Evolutionary conservation across 2,113 vertebrate genomes (phyloP).

Genomic region (Gulo gulo): DNA sequence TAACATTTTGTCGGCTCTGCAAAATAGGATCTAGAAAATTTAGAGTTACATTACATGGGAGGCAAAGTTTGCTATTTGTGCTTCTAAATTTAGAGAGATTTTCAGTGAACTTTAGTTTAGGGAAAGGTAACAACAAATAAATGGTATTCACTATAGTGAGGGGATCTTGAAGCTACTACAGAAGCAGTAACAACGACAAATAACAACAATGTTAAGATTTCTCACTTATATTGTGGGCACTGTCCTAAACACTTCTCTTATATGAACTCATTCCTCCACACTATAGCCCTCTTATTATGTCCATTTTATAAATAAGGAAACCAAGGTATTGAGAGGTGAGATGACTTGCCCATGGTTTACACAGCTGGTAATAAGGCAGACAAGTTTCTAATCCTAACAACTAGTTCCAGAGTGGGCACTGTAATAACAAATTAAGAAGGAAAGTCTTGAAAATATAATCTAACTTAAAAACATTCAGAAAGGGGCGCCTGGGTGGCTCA

Average conservation of each 20-base stretch:
- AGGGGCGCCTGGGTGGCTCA: too few relatives aligned
- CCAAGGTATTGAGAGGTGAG: not conserved
- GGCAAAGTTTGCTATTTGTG: not conserved
- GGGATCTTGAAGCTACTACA: not conserved
- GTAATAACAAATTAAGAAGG: not conserved
- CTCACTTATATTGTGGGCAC: not conserved
- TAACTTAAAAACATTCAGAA: not conserved
- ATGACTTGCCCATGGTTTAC: not conserved
- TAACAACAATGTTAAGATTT: not conserved
- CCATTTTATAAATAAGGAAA: constrained; percentile 15
- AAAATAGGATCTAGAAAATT: not conserved
- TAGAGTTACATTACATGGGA: not conserved
- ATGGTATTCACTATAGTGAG: not conserved
- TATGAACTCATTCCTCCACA: not conserved
- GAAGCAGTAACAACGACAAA: not conserved
- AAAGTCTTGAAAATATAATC: not conserved
- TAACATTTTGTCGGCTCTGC: not conserved
- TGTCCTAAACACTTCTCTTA: not conserved
- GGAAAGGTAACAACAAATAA: not conserved
- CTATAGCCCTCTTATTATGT: not conserved
- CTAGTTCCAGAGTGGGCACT: not conserved
- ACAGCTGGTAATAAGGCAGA: not conserved
- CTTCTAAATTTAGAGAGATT: not conserved
- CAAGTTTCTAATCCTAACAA: not conserved
- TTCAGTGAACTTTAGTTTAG: constrained; percentile 10